Conservation (phyloP, 2,888 invertebrate genomes). For the Heliconius ismenius region DNA sequence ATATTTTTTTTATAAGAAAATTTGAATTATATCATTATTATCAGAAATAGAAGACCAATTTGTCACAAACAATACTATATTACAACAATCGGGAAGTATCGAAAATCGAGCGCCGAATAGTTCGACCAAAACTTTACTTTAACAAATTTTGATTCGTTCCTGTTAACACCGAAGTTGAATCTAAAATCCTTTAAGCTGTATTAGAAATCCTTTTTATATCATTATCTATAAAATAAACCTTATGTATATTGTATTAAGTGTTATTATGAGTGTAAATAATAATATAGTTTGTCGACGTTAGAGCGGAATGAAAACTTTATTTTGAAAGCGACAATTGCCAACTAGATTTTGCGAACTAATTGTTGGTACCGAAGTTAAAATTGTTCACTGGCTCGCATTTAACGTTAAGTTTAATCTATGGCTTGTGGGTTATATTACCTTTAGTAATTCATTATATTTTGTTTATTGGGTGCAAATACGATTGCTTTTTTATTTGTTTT, state of each 20-base stretch:
- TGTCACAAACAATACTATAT: neutral
- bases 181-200: slow-evolving; percentile 75
- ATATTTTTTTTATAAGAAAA: neutral
- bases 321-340: slow-evolving; percentile 74
- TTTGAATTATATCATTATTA: neutral
- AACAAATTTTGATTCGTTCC: slow-evolving; percentile 68
- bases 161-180: slow-evolving; percentile 75
- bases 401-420: slow-evolving; percentile 27
- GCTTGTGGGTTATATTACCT: slow-evolving; percentile 1
- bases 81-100: slow-evolving; percentile 21
- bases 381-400: slow-evolving; percentile 41
- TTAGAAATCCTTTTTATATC: slow-evolving; percentile 54
- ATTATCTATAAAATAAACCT: neutral
- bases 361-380: slow-evolving; percentile 70
- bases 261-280: slow-evolving; percentile 26
- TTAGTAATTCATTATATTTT: neutral
- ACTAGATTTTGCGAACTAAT: slow-evolving; percentile 75
- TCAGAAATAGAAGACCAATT: neutral
- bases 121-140: slow-evolving; percentile 64
- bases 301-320: slow-evolving; percentile 70
- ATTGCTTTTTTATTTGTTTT: neutral
- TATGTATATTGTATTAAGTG: slow-evolving; percentile 7
- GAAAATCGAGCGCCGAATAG: slow-evolving; percentile 54
- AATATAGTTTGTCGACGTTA: slow-evolving; percentile 55
- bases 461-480: neutral